Percentiles rank a stretch among this genome's conserved stretches.
phyloP scores from a whole-genome alignment of 37 sponge, comb jelly and placozoan genomes.

The Ianthella basta region DNA sequence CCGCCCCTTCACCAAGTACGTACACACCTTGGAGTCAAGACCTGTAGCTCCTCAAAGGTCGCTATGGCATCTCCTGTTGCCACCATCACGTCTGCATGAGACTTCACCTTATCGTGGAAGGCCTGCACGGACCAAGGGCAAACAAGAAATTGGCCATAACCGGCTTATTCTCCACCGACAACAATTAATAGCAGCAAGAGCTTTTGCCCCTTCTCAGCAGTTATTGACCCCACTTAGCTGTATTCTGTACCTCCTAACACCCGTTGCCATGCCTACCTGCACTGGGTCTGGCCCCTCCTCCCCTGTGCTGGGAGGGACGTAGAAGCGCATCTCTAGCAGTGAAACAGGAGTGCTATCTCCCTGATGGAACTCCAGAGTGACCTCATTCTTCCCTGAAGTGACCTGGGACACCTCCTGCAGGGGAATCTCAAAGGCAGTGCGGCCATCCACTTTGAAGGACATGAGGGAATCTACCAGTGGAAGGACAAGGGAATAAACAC shows the following conservation, averaged over 20 bases:
- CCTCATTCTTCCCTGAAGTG: conserved; percentile 95
- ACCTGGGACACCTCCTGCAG: conserved; percentile 89
- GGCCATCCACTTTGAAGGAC: conserved; percentile 82
- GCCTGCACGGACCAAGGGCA: conserved; percentile 45
- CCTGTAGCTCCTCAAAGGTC: conserved; percentile 81
- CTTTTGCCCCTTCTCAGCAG: neutral
- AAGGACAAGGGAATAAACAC: neutral
- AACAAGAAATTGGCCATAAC: neutral
- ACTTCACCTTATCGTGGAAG: conserved; percentile 79
- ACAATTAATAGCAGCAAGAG: conserved; percentile 11
- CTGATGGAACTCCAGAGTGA: conserved; percentile 96
- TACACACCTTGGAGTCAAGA: conserved; percentile 91
- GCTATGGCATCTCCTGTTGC: conserved; percentile 96
- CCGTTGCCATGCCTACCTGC: conserved; percentile 17
- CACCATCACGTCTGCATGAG: conserved; percentile 92
- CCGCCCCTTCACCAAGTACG: too few relatives aligned
- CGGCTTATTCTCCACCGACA: too few relatives aligned
- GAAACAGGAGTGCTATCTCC: conserved; percentile 83
- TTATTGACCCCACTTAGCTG: neutral
- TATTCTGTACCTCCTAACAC: conserved; percentile 27
- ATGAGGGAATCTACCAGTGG: conserved; percentile 76
- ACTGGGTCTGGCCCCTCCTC: conserved; percentile 36
- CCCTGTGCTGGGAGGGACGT: conserved; percentile 72
- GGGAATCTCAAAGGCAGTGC: conserved; percentile 93
- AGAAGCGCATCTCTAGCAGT: conserved; percentile 97